phyloP scores from a whole-genome alignment of 2,888 invertebrate genomes.

The Heliconius charithonia region DNA sequence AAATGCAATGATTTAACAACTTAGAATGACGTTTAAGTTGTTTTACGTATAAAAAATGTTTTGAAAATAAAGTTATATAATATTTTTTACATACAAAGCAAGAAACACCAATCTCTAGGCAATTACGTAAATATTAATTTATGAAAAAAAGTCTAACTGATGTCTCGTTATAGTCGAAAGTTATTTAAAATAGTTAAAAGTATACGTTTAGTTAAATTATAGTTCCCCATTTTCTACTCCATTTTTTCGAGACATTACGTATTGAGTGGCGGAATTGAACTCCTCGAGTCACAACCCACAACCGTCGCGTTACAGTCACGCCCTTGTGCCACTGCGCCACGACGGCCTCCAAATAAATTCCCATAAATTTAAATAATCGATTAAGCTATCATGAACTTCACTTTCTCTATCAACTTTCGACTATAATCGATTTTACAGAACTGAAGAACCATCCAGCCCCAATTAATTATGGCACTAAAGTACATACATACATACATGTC shows the following conservation, averaged over 20 bases:
- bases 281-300: too few species aligned
- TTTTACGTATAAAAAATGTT: not conserved
- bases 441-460: conserved; percentile 21
- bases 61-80: too few species aligned
- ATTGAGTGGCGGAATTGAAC: too few species aligned
- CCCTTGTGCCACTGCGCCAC: too few species aligned
- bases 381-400: conserved; percentile 5
- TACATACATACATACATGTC: conserved; percentile 23
- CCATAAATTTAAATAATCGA: not conserved
- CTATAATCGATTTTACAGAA: conserved; percentile 8
- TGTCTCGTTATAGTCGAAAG: not conserved
- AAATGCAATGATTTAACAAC: not conserved
- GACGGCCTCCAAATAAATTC: not conserved
- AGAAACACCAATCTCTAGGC: conserved; percentile 35
- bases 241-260: too few species aligned
- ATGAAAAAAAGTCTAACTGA: conserved; percentile 37
- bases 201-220: too few species aligned
- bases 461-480: conserved; percentile 42
- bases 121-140: conserved; percentile 37
- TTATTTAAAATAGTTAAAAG: too few species aligned
- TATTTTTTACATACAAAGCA: conserved; percentile 28
- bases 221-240: too few species aligned
- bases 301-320: too few species aligned
- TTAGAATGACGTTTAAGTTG: too few species aligned
- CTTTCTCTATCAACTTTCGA: not conserved